Conservation (phyloP, 2,888 invertebrate species). For the Chromoteleia sp. region DNA sequence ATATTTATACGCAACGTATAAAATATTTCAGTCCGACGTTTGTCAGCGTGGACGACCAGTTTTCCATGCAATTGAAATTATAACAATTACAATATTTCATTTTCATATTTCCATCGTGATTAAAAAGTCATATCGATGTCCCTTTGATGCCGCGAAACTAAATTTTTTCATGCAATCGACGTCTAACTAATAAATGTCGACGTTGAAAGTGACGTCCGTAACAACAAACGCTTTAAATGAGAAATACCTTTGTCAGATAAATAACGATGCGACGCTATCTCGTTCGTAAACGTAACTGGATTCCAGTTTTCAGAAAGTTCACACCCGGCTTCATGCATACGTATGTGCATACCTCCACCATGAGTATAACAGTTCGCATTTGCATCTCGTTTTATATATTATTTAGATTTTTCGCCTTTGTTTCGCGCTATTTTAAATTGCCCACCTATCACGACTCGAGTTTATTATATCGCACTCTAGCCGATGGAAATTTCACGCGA, state of each 20-base stretch:
- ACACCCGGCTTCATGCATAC: constrained; percentile 67
- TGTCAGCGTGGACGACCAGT: constrained; percentile 2
- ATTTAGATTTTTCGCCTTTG: constrained; percentile 70
- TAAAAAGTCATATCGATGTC: constrained; percentile 50
- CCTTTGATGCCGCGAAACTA: constrained; percentile 43
- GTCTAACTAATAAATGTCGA: constrained; percentile 56
- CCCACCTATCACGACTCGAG: constrained; percentile 58
- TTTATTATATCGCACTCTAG: constrained; percentile 50
- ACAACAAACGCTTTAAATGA: constrained; percentile 59
- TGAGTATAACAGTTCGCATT: constrained; percentile 67
- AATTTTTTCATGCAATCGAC: constrained; percentile 46
- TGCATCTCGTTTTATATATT: constrained; percentile 70
- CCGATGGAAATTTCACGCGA: constrained; percentile 56
- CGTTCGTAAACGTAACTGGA: constrained; percentile 68
- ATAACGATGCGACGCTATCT: constrained; percentile 68
- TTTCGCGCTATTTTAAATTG: constrained; percentile 69
- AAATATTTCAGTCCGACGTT: constrained; percentile 7
- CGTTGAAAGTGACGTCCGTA: constrained; percentile 55
- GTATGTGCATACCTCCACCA: constrained; percentile 49
- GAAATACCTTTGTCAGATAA: constrained; percentile 67
- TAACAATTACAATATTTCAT: constrained; percentile 46
- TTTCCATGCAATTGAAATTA: constrained; percentile 15
- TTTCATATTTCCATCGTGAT: constrained; percentile 39
- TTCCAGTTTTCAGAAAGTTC: constrained; percentile 69
- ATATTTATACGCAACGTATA: neutral